These are phyloP conservation scores for Sarcophaga subvicina DNA, from an alignment of 2,888 invertebrate species.

Conservation along the genomic window DNA sequence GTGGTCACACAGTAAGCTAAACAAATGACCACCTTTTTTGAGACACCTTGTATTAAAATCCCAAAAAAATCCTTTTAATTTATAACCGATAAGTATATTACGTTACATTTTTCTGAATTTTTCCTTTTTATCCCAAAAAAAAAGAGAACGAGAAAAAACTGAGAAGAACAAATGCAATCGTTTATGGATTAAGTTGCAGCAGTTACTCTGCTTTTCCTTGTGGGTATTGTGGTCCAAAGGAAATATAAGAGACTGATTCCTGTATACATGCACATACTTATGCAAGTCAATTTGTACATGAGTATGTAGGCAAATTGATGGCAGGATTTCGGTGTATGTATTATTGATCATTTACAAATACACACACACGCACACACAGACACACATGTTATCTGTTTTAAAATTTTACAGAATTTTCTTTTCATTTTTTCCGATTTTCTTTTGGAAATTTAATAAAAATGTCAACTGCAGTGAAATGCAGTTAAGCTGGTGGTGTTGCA, in stretches of 20 bases:
- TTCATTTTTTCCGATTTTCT: background rate
- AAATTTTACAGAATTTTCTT: background rate
- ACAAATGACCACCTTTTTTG: too few species aligned
- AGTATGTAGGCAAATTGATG: background rate
- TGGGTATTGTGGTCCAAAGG: slow-evolving; percentile 13
- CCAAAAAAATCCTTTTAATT: slow-evolving; percentile 40
- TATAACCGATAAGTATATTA: slow-evolving; percentile 24
- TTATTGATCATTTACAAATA: background rate
- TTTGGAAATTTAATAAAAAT: slow-evolving; percentile 51
- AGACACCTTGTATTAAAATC: background rate
- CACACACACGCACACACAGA: background rate
- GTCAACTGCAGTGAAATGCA: slow-evolving; percentile 59
- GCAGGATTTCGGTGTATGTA: background rate
- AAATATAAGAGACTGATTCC: slow-evolving; percentile 4
- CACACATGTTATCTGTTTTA: background rate
- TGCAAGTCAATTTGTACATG: background rate
- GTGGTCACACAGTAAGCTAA: too few species aligned
- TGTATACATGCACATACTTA: background rate
- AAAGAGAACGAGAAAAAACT: background rate
- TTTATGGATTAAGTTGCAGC: slow-evolving; percentile 60
- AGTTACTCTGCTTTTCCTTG: slow-evolving; percentile 35
- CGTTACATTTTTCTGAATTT: background rate
- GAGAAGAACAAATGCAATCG: slow-evolving; percentile 33
- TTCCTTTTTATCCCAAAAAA: slow-evolving; percentile 22
- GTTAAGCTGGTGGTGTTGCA: slow-evolving; percentile 18